Evolutionary conservation across 2,113 vertebrate species (phyloP), one percentile per base, ranked within the genome.

Genomic region (Nymphicus hollandicus): DNA sequence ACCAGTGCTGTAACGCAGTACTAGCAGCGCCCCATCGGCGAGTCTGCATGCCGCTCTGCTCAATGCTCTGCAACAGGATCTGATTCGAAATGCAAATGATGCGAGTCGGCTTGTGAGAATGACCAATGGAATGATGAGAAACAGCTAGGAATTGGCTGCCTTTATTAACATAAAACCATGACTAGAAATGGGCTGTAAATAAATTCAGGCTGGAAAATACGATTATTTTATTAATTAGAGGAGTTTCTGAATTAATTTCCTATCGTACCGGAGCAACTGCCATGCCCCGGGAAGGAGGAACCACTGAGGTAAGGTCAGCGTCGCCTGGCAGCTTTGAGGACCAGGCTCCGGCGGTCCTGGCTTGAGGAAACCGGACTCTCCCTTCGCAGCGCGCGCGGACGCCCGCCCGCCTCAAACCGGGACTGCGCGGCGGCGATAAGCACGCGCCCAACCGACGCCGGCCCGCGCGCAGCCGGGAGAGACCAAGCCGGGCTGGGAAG

Each of bases 51-150:
- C 47, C 9, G 16, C 9, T 22, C 33, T 28, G 69, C 81, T 41
- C 39, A 0, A 23, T 15, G 2, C n/a, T 31, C 39, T 46, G 7
- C 6, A 6, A 31, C 23, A 10, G n/a, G 11, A 5, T 24, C 3
- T 7, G 41, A 29, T 24, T 39, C 39, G 5, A 46, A 28, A 28
- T 3, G 33, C 39, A 17, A 17, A 8, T 12, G 9, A 3, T 2
- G 11, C 8, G 24, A 11, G 27, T 1, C 2, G 17, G 10, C 33
- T 39, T 61, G 39, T 2, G 17, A 39, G 41, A 23, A 23, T 2
- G 23, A 7, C n/a, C 9, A 5, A 0, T 8, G 28, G 9, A 23
- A 14, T 8, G 2, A 15, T 0, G 14, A 37, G 25, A 44, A 33
- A 5, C 5, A 37, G 20, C 37, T 3, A 25, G 43, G 18, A 56